Conservation (phyloP, 2,797 vertebrate genomes). For the Poeciliopsis paucimaculata region DNA sequence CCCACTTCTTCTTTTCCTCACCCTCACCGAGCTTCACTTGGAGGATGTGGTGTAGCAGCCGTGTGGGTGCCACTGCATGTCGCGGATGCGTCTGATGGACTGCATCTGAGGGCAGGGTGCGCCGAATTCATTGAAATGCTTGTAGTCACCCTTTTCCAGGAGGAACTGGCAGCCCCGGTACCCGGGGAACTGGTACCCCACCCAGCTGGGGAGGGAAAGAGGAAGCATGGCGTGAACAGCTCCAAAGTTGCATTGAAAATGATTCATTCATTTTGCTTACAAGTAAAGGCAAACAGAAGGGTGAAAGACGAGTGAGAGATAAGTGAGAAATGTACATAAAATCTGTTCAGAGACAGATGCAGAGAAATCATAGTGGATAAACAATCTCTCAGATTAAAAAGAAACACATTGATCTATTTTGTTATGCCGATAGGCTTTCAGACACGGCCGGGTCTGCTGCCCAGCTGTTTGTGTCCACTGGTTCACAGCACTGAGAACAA, state of each 20-base stretch:
- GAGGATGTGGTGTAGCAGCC: slow-evolving; percentile 75
- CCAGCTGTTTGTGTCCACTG: slow-evolving; percentile 30
- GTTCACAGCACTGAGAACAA: slow-evolving; percentile 12
- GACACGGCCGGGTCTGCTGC: not conserved
- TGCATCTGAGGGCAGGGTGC: slow-evolving; percentile 81
- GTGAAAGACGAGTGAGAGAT: slow-evolving; percentile 11
- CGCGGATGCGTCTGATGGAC: slow-evolving; percentile 80
- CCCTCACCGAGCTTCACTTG: slow-evolving; percentile 75
- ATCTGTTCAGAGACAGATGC: slow-evolving; percentile 17
- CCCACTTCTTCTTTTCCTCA: slow-evolving; percentile 68
- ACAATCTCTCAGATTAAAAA: slow-evolving; percentile 1
- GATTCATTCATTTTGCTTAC: not conserved
- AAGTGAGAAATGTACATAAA: slow-evolving; percentile 12
- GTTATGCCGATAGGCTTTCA: slow-evolving; percentile 6
- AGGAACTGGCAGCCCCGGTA: slow-evolving; percentile 83
- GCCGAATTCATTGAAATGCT: slow-evolving; percentile 80
- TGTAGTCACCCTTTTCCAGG: slow-evolving; percentile 81
- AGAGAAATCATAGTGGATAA: slow-evolving; percentile 14
- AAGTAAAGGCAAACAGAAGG: not conserved
- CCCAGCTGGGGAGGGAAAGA: slow-evolving; percentile 66
- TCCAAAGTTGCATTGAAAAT: not conserved
- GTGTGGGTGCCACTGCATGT: slow-evolving; percentile 83
- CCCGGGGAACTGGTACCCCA: slow-evolving; percentile 82
- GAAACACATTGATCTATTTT: slow-evolving; percentile 37
- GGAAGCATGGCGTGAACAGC: not conserved